A percentile compares a stretch with the other conserved stretches of the same genome.
These are phyloP conservation scores for Trypoxylon attenuatum DNA, from an alignment of 2,888 invertebrate genomes.

Conservation along the genomic window DNA sequence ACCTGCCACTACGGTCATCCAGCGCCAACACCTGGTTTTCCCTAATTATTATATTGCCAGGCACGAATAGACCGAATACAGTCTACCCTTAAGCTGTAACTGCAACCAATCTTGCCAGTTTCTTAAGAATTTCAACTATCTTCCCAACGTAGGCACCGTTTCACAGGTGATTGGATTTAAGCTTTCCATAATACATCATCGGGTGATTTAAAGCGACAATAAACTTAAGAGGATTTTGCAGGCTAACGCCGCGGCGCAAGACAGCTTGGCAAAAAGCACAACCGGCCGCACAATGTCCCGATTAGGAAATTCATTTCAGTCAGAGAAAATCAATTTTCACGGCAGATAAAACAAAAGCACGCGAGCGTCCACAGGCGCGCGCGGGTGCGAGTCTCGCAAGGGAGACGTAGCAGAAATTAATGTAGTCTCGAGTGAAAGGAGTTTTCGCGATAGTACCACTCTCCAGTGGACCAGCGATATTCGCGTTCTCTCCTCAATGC, in stretches of 20 bases:
- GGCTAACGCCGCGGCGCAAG: too few relatives aligned
- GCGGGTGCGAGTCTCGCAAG: too few relatives aligned
- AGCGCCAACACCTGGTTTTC: slow-evolving; percentile 11
- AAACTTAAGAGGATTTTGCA: slow-evolving; percentile 11
- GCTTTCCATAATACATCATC: slow-evolving; percentile 21
- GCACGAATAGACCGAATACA: neutral
- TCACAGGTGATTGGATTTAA: slow-evolving; percentile 23
- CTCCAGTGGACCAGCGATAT: neutral
- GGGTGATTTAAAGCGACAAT: slow-evolving; percentile 14
- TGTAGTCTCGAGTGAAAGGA: neutral
- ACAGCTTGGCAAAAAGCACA: too few relatives aligned
- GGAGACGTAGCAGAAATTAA: too few relatives aligned
- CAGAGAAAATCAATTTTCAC: too few relatives aligned
- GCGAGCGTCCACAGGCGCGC: too few relatives aligned
- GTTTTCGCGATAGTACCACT: neutral
- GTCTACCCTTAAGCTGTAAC: neutral
- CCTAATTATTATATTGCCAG: slow-evolving; percentile 22
- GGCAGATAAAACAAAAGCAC: too few relatives aligned
- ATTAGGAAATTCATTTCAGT: too few relatives aligned
- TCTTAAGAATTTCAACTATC: neutral
- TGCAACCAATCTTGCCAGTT: neutral
- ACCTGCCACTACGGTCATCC: neutral
- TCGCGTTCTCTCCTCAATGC: neutral
- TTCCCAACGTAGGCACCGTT: neutral
- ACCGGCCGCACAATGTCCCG: too few relatives aligned